Percentiles rank a stretch among this genome's conserved stretches.
phyloP scores from a whole-genome alignment of 2,113 vertebrate genomes.

The Cyphomyrus discorhynchus region DNA sequence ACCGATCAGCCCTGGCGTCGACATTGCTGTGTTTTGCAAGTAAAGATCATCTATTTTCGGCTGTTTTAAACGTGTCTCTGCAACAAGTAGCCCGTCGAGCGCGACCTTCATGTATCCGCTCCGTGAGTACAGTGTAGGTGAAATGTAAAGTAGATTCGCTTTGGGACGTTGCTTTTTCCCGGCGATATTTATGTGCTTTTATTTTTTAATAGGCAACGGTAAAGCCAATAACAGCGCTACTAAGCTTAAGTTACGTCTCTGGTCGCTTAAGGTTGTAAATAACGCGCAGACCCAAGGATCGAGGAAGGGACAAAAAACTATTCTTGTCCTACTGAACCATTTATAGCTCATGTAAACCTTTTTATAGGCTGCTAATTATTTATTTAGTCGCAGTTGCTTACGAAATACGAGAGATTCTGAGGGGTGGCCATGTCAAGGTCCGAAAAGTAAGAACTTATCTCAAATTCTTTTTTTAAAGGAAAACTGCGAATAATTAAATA shows the following conservation, averaged over 20 bases:
- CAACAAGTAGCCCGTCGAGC: background rate
- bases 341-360: background rate
- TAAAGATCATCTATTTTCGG: background rate
- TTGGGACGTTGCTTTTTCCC: background rate
- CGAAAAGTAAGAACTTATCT: background rate
- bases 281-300: background rate
- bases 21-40: background rate
- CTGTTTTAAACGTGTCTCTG: background rate
- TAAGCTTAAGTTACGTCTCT: background rate
- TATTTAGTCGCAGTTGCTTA: background rate
- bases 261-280: background rate
- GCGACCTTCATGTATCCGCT: slow-evolving; percentile 2
- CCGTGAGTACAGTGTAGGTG: background rate
- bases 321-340: background rate
- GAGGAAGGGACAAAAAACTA: background rate
- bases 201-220: background rate
- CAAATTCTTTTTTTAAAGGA: background rate
- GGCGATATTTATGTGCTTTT: background rate
- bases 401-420: background rate
- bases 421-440: background rate
- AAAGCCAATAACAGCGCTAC: background rate
- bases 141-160: background rate
- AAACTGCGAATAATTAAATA: background rate
- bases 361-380: background rate
- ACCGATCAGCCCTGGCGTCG: background rate